These are phyloP conservation scores for Lordiphosa fenestrarum DNA, from an alignment of 2,888 invertebrate species.

Conservation along the genomic window DNA sequence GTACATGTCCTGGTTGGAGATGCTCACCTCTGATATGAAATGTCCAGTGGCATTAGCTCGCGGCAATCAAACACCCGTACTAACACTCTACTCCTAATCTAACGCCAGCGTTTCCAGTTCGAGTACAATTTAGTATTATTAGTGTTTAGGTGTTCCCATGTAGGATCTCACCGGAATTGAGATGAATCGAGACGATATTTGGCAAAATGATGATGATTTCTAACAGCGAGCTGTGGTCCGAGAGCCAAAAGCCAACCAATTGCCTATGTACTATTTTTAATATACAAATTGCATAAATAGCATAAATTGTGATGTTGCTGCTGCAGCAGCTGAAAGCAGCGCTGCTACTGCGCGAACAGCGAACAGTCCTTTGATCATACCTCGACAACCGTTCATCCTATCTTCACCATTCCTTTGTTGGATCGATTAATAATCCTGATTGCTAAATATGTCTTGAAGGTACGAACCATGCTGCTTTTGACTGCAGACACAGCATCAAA, in stretches of 20 bases:
- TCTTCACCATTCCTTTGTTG: no score
- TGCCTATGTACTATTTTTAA: constrained; percentile 21
- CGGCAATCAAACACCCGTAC: constrained; percentile 93
- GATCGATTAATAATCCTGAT: no score
- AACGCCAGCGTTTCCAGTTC: constrained; percentile 50
- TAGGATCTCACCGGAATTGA: constrained; percentile 32
- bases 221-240: constrained; percentile 14
- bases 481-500: no score
- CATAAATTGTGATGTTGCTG: no score
- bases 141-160: constrained; percentile 60
- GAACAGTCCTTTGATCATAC: no score
- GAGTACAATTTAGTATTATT: constrained; percentile 75
- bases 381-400: no score
- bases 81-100: constrained; percentile 91
- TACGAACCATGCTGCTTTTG: no score
- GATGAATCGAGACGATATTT: not conserved
- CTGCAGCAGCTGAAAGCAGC: no score
- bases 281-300: constrained; percentile 3
- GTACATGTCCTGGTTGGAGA: constrained; percentile 98
- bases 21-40: constrained; percentile 92
- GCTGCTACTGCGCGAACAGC: no score
- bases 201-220: constrained; percentile 6
- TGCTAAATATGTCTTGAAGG: no score
- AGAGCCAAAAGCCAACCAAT: constrained; percentile 3
- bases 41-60: constrained; percentile 90